phyloP scores from a whole-genome alignment of 2,113 vertebrate genomes.

The Rostratula benghalensis region DNA sequence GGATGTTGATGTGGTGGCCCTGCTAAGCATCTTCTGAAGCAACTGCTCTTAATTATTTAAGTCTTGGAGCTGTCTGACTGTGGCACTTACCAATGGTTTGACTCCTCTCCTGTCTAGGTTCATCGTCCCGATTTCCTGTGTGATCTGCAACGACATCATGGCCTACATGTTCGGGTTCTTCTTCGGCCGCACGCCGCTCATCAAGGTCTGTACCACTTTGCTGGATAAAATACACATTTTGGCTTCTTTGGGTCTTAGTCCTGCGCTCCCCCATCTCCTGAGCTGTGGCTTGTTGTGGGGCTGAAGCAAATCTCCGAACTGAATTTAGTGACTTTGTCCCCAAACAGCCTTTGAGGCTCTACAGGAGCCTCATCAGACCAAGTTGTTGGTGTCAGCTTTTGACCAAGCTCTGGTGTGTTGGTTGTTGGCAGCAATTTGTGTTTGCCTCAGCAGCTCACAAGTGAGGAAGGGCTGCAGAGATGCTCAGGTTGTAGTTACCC shows the following conservation, averaged over 20 bases:
- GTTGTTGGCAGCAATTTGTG: neutral
- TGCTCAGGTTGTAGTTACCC: neutral
- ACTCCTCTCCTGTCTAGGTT: slow-evolving; percentile 80
- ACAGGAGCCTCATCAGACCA: fast-evolving
- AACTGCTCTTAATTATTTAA: neutral
- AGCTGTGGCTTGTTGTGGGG: neutral
- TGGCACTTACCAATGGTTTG: neutral
- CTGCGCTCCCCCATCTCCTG: neutral
- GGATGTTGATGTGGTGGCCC: neutral
- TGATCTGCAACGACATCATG: slow-evolving; percentile 99
- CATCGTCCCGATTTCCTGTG: slow-evolving; percentile 97
- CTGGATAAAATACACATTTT: fast-evolving
- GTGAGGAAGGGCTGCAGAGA: neutral
- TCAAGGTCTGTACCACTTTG: slow-evolving; percentile 82
- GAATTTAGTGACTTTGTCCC: neutral
- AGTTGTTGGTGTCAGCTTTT: neutral
- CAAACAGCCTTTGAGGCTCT: neutral
- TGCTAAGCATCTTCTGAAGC: neutral
- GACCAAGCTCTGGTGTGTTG: neutral
- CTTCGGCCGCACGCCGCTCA: slow-evolving; percentile 96
- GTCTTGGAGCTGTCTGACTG: neutral
- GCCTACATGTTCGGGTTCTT: slow-evolving; percentile 99
- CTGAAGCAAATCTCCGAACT: neutral
- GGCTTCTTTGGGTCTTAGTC: neutral
- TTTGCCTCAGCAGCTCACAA: neutral